These are phyloP conservation scores for Megathymus violae DNA, from an alignment of 1,140 invertebrate species.

Conservation along the genomic window DNA sequence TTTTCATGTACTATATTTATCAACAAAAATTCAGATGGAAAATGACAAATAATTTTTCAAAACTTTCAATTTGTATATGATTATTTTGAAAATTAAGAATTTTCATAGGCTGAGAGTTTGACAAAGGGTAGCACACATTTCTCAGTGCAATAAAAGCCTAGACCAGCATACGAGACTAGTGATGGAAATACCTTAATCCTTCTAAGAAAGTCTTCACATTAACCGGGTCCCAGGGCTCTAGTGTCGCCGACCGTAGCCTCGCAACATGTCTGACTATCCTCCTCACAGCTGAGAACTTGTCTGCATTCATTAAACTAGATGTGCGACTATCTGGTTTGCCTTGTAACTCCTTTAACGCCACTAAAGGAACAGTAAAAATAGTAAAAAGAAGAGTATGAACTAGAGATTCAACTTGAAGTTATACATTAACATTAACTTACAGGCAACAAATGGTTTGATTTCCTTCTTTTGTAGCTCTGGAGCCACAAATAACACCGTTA, in stretches of 20 bases:
- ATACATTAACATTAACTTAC: conserved; percentile 51
- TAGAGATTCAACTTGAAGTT: neutral
- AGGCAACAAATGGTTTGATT: conserved; percentile 73
- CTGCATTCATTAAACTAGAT: conserved; percentile 63
- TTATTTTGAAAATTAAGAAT: too few relatives aligned
- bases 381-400: neutral
- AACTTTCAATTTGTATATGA: too few relatives aligned
- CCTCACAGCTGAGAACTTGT: conserved; percentile 70
- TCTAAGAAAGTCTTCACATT: conserved; percentile 65
- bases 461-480: conserved; percentile 76
- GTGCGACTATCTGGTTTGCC: conserved; percentile 69
- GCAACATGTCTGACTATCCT: conserved; percentile 65
- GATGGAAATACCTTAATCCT: conserved; percentile 63
- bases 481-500: conserved; percentile 54
- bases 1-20: too few relatives aligned
- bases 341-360: conserved; percentile 76
- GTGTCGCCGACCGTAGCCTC: conserved; percentile 56
- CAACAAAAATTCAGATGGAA: too few relatives aligned
- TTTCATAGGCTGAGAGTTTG: too few relatives aligned
- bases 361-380: conserved; percentile 53
- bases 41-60: too few relatives aligned
- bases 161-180: too few relatives aligned
- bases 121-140: too few relatives aligned
- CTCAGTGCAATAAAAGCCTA: too few relatives aligned
- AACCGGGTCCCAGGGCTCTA: conserved; percentile 52